phyloP scores from a whole-genome alignment of 2,113 vertebrate species.

The Burhinus bistriatus region DNA sequence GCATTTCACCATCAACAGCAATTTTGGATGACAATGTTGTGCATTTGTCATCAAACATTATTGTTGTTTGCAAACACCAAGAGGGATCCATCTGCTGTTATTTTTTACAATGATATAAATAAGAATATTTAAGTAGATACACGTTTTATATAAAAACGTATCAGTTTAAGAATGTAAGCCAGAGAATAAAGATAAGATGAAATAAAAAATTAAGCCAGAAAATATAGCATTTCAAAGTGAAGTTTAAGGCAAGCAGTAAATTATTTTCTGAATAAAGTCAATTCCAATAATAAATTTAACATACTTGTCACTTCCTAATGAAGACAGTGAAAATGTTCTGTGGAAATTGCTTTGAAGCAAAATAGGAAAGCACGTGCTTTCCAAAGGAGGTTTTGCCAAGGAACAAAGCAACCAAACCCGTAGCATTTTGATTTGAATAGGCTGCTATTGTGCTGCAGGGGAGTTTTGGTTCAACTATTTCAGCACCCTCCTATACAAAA shows the following conservation, averaged over 20 bases:
- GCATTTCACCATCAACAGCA: background rate
- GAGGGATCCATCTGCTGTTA: background rate
- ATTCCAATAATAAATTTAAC: background rate
- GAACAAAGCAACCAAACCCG: background rate
- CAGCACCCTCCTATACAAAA: background rate
- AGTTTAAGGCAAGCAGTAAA: background rate
- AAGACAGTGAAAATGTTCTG: background rate
- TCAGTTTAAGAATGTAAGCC: background rate
- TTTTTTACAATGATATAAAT: background rate
- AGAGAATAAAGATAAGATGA: background rate
- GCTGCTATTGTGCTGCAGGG: background rate
- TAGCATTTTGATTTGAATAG: background rate
- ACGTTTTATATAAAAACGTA: background rate
- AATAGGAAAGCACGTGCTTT: background rate
- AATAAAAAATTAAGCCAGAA: background rate
- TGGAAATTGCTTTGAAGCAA: background rate
- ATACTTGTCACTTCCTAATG: background rate
- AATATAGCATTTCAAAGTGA: background rate
- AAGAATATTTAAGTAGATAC: background rate
- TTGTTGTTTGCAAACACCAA: slow-evolving; percentile 17
- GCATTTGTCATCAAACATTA: background rate
- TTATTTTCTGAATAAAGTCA: background rate
- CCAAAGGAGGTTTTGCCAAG: background rate
- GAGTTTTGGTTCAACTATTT: background rate
- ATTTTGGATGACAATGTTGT: background rate